Conservation (phyloP, 2,888 invertebrate genomes). For the Cremastobaeus sp. region DNA sequence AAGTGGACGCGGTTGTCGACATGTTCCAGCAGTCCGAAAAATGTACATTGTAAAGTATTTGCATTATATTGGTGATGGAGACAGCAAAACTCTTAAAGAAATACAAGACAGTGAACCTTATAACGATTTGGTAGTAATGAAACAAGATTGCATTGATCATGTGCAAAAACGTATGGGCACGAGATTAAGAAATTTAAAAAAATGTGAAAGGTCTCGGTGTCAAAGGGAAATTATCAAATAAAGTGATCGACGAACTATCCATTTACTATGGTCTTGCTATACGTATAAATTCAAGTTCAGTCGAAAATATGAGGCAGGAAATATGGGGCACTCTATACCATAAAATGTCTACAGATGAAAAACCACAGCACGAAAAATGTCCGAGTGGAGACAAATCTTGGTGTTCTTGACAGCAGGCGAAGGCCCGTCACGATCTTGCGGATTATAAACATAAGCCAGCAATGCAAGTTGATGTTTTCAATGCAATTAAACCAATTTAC, state of each 20-base stretch:
- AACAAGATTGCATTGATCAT: slow-evolving; percentile 8
- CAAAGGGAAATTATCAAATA: slow-evolving; percentile 60
- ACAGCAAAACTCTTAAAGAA: slow-evolving; percentile 33
- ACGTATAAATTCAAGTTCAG: slow-evolving; percentile 54
- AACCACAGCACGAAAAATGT: slow-evolving; percentile 7
- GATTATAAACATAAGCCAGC: not conserved
- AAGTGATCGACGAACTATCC: slow-evolving; percentile 62
- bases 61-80: slow-evolving; percentile 52
- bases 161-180: slow-evolving; percentile 11
- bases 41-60: slow-evolving; percentile 25
- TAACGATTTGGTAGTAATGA: not conserved
- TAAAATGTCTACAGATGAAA: slow-evolving; percentile 5
- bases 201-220: slow-evolving; percentile 61
- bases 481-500: slow-evolving; percentile 9
- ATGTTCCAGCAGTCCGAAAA: slow-evolving; percentile 34
- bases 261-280: slow-evolving; percentile 61
- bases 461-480: not conserved
- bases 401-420: slow-evolving; percentile 24
- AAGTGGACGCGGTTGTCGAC: slow-evolving; percentile 33
- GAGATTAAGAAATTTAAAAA: slow-evolving; percentile 20
- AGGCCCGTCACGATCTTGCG: too few relatives aligned
- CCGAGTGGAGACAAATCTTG: slow-evolving; percentile 15
- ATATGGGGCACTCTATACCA: slow-evolving; percentile 63
- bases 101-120: not conserved
- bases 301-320: slow-evolving; percentile 2